phyloP scores from a whole-genome alignment of 2,113 vertebrate species.

The Sialia sialis region DNA sequence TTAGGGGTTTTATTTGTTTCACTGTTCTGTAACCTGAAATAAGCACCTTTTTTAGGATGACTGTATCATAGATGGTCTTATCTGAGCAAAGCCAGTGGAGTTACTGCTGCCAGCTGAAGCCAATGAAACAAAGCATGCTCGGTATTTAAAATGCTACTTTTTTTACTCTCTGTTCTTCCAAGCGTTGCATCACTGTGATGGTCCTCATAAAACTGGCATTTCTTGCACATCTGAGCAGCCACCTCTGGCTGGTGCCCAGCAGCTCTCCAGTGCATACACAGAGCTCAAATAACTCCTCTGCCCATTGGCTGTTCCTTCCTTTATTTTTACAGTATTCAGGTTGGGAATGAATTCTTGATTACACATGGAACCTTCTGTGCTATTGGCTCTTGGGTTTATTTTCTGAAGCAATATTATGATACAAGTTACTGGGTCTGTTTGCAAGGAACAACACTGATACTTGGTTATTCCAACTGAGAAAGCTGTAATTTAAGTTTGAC shows the following conservation, averaged over 20 bases:
- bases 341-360: not conserved
- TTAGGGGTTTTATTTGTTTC: not conserved
- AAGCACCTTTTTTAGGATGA: slow-evolving; percentile 21
- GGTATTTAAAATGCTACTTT: not conserved
- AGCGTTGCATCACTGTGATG: slow-evolving; percentile 70
- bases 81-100: not conserved
- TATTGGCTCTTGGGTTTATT: slow-evolving; percentile 5
- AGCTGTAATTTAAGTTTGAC: not conserved
- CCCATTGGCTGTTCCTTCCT: not conserved
- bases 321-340: not conserved
- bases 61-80: slow-evolving; percentile 22
- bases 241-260: slow-evolving; percentile 68
- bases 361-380: not conserved
- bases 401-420: slow-evolving; percentile 64
- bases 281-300: not conserved
- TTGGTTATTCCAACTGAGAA: not conserved
- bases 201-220: not conserved
- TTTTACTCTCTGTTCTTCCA: slow-evolving; percentile 26
- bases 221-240: slow-evolving; percentile 55
- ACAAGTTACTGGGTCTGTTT: not conserved
- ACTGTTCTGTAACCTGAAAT: not conserved
- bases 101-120: not conserved
- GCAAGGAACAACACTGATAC: slow-evolving; percentile 22
- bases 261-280: slow-evolving; percentile 44
- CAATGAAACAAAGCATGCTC: not conserved